A percentile compares a stretch with the other conserved stretches of the same genome.
phyloP scores from a whole-genome alignment of 2,888 invertebrate species.

The Dilophus febrilis region DNA sequence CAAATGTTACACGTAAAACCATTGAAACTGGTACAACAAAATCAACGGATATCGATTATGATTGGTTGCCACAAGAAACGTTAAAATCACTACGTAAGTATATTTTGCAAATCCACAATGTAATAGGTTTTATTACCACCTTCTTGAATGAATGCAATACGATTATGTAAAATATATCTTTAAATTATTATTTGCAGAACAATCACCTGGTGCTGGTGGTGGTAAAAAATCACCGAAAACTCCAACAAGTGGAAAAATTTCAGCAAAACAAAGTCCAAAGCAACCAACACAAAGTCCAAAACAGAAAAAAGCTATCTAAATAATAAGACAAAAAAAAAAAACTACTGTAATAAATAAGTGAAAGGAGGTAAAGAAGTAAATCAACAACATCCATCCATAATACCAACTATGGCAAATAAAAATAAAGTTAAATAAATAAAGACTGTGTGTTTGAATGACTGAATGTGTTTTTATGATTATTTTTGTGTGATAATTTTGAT shows the following conservation, averaged over 20 bases:
- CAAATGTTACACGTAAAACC: conserved; percentile 37
- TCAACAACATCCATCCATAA: no score
- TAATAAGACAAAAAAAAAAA: no score
- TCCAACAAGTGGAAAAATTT: conserved; percentile 21
- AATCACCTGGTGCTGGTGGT: conserved; percentile 43
- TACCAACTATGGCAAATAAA: no score
- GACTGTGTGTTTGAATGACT: no score
- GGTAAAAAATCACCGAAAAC: conserved; percentile 45
- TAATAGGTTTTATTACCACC: conserved; percentile 6
- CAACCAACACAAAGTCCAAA: conserved; percentile 50
- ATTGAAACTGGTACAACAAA: conserved; percentile 85
- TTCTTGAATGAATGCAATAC: conserved; percentile 8
- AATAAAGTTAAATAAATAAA: no score
- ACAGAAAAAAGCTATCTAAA: conserved; percentile 24
- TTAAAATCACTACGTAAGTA: conserved; percentile 67
- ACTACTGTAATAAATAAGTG: no score
- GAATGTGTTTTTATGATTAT: no score
- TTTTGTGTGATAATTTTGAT: no score
- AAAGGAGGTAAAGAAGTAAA: no score
- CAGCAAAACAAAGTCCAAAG: conserved; percentile 20
- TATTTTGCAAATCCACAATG: not conserved
- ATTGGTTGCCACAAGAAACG: conserved; percentile 92
- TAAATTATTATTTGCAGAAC: conserved; percentile 38
- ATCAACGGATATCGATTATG: conserved; percentile 86
- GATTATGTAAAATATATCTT: no score